Percentiles rank a stretch among this genome's conserved stretches.
Evolutionary conservation across 2,888 invertebrate species (phyloP).

Genomic region (Drosophila mercatorum): DNA sequence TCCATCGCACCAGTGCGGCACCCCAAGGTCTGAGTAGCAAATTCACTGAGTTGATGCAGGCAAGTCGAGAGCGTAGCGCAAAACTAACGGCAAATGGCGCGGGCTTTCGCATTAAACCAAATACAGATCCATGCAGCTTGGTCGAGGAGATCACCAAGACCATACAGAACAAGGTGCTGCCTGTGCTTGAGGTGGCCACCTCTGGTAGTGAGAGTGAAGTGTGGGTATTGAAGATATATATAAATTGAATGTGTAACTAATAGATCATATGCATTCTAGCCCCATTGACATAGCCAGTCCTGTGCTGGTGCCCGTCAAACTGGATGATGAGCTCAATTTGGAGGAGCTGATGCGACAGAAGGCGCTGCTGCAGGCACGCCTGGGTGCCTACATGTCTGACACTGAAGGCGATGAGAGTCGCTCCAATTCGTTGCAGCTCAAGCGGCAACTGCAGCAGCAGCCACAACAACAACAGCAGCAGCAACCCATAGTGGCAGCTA

Average conservation of each 20-base stretch:
- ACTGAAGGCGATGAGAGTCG: constrained; percentile 86
- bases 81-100: constrained; percentile 74
- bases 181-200: constrained; percentile 88
- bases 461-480: constrained; percentile 27
- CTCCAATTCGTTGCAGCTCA: constrained; percentile 57
- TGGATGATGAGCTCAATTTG: constrained; percentile 93
- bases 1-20: constrained; percentile 26
- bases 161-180: constrained; percentile 82
- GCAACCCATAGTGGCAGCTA: constrained; percentile 28
- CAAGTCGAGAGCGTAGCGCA: constrained; percentile 71
- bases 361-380: constrained; percentile 91
- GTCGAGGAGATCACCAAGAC: constrained; percentile 86
- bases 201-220: constrained; percentile 88
- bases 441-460: constrained; percentile 32
- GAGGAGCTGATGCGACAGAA: constrained; percentile 96
- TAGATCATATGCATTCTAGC: constrained; percentile 42
- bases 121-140: constrained; percentile 85
- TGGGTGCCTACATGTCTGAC: constrained; percentile 91
- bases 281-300: constrained; percentile 89
- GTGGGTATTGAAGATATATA: constrained; percentile 68
- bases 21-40: constrained; percentile 77
- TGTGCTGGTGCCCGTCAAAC: constrained; percentile 87
- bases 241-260: not conserved
- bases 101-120: constrained; percentile 78
- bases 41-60: constrained; percentile 83